Evolutionary conservation across 2,113 vertebrate genomes (phyloP), one percentile per base, ranked within the genome.

Genomic region (Rhizomys pruinosus): DNA sequence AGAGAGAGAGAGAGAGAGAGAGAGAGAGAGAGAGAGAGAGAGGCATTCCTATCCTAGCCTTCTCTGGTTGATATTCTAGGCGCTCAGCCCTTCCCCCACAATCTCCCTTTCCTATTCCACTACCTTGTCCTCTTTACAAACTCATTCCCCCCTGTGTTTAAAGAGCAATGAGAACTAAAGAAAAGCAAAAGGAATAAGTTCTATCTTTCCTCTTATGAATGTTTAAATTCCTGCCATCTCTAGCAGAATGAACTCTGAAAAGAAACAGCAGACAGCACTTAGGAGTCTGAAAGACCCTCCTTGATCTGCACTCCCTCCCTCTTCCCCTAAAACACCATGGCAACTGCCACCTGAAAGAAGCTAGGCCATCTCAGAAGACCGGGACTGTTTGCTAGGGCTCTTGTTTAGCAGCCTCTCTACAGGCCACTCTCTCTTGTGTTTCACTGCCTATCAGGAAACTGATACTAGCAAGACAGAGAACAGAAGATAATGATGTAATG

Each of bases 321-420:
- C 66, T 84, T 66, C 77, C 92, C 89, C 93, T 74, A 52, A 90
- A 93, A 94, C 59, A 87, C 92, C 82, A 94, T 95, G 95, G 95
- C 92, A 95, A 96, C 95, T 89, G 86, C 91, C 94, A 96, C 95
- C 97, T 95, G 92, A 92, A 93, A 92, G 87, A 95, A 88, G 32
- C 68, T 71, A 59, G 23, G 69, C n/a, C n/a, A n/a, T n/a, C n/a
- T n/a, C n/a, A n/a, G n/a, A 61, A 96, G 88, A 89, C 57, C 32
- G 63, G n/a, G 55, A 88, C 74, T 27, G 34, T 87, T 87, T 90
- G 87, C 71, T 42, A 47, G 7, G 15, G 66, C 82, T 87, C 77
- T 95, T 69, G 85, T 39, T 92, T 68, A 82, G 93, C 8, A 17
- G 81, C 81, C 84, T 93, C 7, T 93, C 80, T 84, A 59, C 72